Evolutionary conservation across 30 jellyfish, hydroid and myxozoan species (phyloP), one percentile per base, ranked within the genome.

Genomic region (Nemopilema nomurai): DNA sequence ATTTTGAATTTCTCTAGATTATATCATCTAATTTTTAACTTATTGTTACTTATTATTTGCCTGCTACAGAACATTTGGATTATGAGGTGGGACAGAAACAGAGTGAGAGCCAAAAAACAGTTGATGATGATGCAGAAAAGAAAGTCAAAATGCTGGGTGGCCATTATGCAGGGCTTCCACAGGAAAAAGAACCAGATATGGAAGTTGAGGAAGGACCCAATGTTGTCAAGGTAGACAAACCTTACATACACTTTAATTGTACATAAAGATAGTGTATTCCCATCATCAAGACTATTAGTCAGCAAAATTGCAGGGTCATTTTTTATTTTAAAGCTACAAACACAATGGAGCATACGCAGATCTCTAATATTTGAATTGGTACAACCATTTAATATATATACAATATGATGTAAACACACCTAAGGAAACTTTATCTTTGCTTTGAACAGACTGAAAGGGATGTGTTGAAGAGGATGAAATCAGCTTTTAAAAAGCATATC

Each of bases 161-260:
- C 0, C 88, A 78, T 65, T 78, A 78, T 62, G 88, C 88, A 6
- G 88, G 88, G 1, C n/a, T 77, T 1, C 87, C 74, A 29, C 49
- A 33, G 3, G 29, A 74, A 24, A 49, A 33, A n/a, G 64, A 49
- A 8, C 64, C 30, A 21, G 19, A 9, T 0, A 28, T 71, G 29
- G 29, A 19, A 23, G 76, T 18, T 0, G 76, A 67, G 4, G 29
- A 63, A 63, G 29, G n/a, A n/a, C 27, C 67, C 67, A 16, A 51
- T 51, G 16, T 20, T 9, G 18, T 9, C 18, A 9, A 16, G 67
- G 18, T 9, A 20, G 20, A 51, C 67, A 51, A 51, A 51, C 18
- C 67, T 51, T 9, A 8, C 22, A 22, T 57, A 4, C 1, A n/a
- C n/a, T n/a, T n/a, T n/a, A n/a, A n/a, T n/a, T n/a, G n/a, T n/a